Conservation (phyloP, 2,113 vertebrate genomes). For the Equus quagga region DNA sequence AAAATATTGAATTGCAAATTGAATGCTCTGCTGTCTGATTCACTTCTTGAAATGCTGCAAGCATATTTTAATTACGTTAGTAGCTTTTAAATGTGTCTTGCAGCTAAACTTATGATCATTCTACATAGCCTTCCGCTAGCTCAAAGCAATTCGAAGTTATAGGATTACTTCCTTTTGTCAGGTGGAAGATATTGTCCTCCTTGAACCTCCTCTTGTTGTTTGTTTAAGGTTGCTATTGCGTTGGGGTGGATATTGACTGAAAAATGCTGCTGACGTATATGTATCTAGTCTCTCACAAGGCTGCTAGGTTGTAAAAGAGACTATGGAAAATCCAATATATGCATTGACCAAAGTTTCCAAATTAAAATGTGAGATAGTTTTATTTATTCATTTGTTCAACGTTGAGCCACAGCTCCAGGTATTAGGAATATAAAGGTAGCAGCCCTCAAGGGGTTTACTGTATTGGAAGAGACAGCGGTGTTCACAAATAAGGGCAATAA, state of each 20-base stretch:
- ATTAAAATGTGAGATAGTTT: slow-evolving; percentile 12
- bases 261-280: not conserved
- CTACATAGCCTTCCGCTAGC: not conserved
- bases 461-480: not conserved
- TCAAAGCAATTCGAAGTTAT: not conserved
- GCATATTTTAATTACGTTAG: slow-evolving; percentile 56
- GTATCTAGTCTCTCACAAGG: not conserved
- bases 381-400: slow-evolving; percentile 44
- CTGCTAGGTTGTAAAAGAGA: slow-evolving; percentile 44
- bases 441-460: not conserved
- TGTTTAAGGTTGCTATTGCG: not conserved
- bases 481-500: not conserved
- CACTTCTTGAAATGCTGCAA: slow-evolving; percentile 62
- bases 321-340: slow-evolving; percentile 42
- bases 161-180: slow-evolving; percentile 21
- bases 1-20: slow-evolving; percentile 37
- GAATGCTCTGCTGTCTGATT: slow-evolving; percentile 49
- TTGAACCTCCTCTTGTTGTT: not conserved
- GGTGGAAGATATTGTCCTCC: not conserved
- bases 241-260: not conserved
- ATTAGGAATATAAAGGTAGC: not conserved
- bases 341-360: slow-evolving; percentile 30
- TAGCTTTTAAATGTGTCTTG: slow-evolving; percentile 52
- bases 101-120: not conserved
- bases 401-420: not conserved